These are phyloP conservation scores for Coleophora deauratella DNA, from an alignment of 2,888 invertebrate species.

Conservation along the genomic window DNA sequence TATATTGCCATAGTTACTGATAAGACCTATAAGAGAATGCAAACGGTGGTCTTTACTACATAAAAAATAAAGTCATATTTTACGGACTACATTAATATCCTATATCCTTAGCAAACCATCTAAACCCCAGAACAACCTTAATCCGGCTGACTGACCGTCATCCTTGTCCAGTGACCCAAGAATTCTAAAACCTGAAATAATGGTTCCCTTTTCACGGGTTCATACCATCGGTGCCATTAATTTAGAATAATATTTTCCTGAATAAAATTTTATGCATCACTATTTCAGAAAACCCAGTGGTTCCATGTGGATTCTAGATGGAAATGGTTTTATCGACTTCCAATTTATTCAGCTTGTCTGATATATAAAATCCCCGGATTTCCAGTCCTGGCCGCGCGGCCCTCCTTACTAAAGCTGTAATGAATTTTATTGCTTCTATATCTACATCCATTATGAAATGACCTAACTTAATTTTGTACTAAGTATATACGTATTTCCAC, in stretches of 20 bases:
- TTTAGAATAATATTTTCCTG: slow-evolving; percentile 21
- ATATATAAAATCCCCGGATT: slow-evolving; percentile 48
- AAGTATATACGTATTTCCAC: slow-evolving; percentile 10
- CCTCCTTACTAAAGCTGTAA: slow-evolving; percentile 43
- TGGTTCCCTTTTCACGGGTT: slow-evolving; percentile 2
- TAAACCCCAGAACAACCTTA: no score
- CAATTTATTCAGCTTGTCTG: slow-evolving; percentile 55
- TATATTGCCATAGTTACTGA: no score
- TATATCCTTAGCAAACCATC: no score
- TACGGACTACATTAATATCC: no score
- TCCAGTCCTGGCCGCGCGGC: slow-evolving; percentile 38
- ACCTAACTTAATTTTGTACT: slow-evolving; percentile 29
- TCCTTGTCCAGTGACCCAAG: no score
- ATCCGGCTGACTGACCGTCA: no score
- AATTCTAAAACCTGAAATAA: no score
- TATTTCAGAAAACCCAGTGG: slow-evolving; percentile 33
- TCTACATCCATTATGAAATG: slow-evolving; percentile 21
- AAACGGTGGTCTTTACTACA: no score
- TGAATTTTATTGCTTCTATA: slow-evolving; percentile 52
- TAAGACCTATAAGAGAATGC: no score
- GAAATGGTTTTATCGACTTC: slow-evolving; percentile 50
- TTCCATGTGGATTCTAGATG: slow-evolving; percentile 36
- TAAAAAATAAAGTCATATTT: no score
- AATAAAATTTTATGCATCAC: slow-evolving; percentile 36
- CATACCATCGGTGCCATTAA: slow-evolving; percentile 11